These are phyloP conservation scores for Chaetodon auriga DNA, from an alignment of 2,113 vertebrate genomes.

Conservation along the genomic window DNA sequence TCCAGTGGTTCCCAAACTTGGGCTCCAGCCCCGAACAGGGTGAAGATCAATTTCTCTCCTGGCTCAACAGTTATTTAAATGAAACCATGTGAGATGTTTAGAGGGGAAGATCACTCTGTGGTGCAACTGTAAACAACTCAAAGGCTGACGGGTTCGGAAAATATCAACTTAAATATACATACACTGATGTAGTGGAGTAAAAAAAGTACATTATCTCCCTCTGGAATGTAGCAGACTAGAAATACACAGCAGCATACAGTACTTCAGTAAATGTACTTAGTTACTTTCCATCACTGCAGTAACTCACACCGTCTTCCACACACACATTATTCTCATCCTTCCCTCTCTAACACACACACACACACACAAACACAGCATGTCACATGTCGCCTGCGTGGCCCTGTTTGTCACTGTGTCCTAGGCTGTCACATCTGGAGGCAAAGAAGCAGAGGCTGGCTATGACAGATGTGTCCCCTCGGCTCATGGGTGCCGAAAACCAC, in stretches of 20 bases:
- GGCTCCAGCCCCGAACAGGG: too few relatives aligned
- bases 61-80: too few relatives aligned
- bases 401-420: constrained; percentile 33
- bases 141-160: too few relatives aligned
- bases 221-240: neutral
- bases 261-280: neutral
- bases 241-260: too few relatives aligned
- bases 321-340: neutral
- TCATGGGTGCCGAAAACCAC: constrained; percentile 2
- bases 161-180: too few relatives aligned
- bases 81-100: too few relatives aligned
- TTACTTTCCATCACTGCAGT: neutral
- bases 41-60: too few relatives aligned
- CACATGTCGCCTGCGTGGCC: constrained; percentile 43
- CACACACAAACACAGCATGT: constrained; percentile 26
- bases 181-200: too few relatives aligned
- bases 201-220: too few relatives aligned
- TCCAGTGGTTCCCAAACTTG: neutral
- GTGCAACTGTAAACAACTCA: neutral
- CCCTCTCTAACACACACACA: constrained; percentile 20
- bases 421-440: constrained; percentile 58
- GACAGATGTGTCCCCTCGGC: constrained; percentile 69
- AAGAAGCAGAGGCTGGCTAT: neutral
- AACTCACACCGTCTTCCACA: neutral
- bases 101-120: neutral